These are phyloP conservation scores for Eulithis testata DNA, from an alignment of 2,888 invertebrate genomes.

Conservation along the genomic window DNA sequence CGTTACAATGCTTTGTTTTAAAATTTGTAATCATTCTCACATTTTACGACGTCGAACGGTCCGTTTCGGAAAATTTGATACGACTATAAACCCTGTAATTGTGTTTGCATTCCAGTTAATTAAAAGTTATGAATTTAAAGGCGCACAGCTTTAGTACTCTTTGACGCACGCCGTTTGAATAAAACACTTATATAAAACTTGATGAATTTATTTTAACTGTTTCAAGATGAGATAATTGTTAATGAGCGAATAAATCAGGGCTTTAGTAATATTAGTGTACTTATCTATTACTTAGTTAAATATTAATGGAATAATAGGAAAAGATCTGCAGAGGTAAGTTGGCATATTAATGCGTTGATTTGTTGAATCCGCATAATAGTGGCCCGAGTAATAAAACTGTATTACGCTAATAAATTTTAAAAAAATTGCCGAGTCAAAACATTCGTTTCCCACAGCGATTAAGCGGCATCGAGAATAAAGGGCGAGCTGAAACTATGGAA, in stretches of 20 bases:
- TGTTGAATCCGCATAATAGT: conserved; percentile 32
- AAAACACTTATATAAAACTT: conserved; percentile 62
- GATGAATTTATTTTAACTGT: conserved; percentile 67
- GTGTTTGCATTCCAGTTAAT: conserved; percentile 82
- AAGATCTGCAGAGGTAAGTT: conserved; percentile 37
- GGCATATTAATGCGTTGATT: conserved; percentile 24
- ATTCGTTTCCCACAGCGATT: conserved; percentile 79
- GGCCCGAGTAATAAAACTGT: conserved; percentile 60
- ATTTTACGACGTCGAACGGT: conserved; percentile 82
- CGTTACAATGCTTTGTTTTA: conserved; percentile 82
- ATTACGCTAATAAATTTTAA: conserved; percentile 64
- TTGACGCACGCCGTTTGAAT: conserved; percentile 67
- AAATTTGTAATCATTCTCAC: conserved; percentile 84
- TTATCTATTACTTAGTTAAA: conserved; percentile 36
- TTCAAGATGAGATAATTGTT: conserved; percentile 64
- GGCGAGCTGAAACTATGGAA: conserved; percentile 68
- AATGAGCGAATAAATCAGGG: conserved; percentile 59
- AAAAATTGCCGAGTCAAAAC: conserved; percentile 63
- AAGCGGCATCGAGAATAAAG: conserved; percentile 64
- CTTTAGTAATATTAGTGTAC: conserved; percentile 55
- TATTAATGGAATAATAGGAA: conserved; percentile 52
- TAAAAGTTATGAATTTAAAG: conserved; percentile 84
- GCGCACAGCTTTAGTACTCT: conserved; percentile 70
- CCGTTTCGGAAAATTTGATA: conserved; percentile 84
- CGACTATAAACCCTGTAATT: conserved; percentile 82